phyloP scores from a whole-genome alignment of 2,797 vertebrate species.

The Syngnathus rostellatus region DNA sequence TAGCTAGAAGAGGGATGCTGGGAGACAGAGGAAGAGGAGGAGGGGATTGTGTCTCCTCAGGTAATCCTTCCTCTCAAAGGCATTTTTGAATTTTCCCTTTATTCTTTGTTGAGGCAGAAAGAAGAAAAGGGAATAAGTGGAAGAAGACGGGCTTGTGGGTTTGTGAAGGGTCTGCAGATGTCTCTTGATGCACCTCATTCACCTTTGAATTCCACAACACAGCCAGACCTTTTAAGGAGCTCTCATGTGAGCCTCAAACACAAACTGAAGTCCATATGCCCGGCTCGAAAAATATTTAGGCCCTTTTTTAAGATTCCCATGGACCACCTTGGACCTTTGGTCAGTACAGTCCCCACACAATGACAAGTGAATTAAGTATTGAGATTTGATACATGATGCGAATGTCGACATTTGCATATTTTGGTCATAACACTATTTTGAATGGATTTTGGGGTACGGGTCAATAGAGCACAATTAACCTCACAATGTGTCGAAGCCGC shows the following conservation, averaged over 20 bases:
- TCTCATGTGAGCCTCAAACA: slow-evolving; percentile 84
- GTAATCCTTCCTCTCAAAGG: slow-evolving; percentile 80
- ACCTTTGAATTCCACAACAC: slow-evolving; percentile 79
- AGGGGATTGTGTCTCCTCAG: slow-evolving; percentile 71
- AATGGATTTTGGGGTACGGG: background rate
- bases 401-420: background rate
- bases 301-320: slow-evolving; percentile 73
- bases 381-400: background rate
- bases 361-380: background rate
- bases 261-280: slow-evolving; percentile 68
- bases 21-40: slow-evolving; percentile 60
- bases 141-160: slow-evolving; percentile 58
- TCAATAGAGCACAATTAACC: slow-evolving; percentile 42
- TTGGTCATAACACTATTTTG: background rate
- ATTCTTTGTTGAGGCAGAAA: slow-evolving; percentile 67
- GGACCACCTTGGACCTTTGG: slow-evolving; percentile 28
- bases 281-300: slow-evolving; percentile 75
- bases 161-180: slow-evolving; percentile 67
- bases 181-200: slow-evolving; percentile 76
- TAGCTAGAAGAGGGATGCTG: slow-evolving; percentile 49
- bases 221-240: slow-evolving; percentile 75
- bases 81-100: slow-evolving; percentile 79
- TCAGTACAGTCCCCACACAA: background rate
- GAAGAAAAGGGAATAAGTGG: slow-evolving; percentile 48
- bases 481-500: slow-evolving; percentile 51